Conservation (phyloP, 2,113 vertebrate genomes). For the Hemiprocne comata region DNA sequence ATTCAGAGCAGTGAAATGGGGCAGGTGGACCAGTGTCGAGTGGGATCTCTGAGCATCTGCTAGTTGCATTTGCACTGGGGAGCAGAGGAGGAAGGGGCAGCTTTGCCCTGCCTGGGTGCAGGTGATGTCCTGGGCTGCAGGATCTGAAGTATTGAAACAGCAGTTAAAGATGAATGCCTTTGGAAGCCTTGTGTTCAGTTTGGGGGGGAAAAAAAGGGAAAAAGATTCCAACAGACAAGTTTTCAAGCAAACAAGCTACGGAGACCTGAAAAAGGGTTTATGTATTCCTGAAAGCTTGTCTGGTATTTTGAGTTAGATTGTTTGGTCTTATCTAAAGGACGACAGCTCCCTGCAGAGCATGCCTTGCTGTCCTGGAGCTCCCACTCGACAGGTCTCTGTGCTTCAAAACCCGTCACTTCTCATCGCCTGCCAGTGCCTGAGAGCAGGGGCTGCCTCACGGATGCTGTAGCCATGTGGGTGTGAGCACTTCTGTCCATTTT, state of each 20-base stretch:
- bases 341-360: neutral
- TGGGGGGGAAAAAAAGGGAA: rapidly evolving
- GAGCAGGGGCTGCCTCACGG: neutral
- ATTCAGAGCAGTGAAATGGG: rapidly evolving
- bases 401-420: neutral
- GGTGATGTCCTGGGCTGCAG: neutral
- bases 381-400: neutral
- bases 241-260: neutral
- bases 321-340: neutral
- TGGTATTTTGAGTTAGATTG: neutral
- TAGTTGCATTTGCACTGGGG: rapidly evolving
- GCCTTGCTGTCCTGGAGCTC: neutral
- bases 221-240: neutral
- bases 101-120: neutral
- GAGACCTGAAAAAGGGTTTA: neutral
- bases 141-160: neutral
- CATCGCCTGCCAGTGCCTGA: rapidly evolving
- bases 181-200: neutral
- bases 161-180: rapidly evolving
- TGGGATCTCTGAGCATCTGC: neutral
- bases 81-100: neutral
- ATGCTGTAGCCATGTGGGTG: neutral
- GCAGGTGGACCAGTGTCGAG: neutral
- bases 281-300: neutral
- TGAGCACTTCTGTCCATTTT: neutral